Conservation (phyloP, 2,888 invertebrate species). For the Lampropteryx suffumata region DNA sequence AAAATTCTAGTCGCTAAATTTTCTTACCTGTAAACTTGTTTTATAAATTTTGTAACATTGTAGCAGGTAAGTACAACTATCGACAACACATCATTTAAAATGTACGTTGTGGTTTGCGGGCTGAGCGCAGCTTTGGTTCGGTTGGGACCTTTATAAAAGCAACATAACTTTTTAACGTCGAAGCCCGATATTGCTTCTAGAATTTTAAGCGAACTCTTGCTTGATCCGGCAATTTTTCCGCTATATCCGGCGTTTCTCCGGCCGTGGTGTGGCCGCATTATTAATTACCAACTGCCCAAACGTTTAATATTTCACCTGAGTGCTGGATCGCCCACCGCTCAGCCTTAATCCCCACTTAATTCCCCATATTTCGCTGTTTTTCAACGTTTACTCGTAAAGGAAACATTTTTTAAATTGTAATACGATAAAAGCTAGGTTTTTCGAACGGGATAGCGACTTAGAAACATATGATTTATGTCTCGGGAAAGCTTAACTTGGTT, state of each 20-base stretch:
- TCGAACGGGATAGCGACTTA: slow-evolving; percentile 8
- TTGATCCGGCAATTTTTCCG: slow-evolving; percentile 75
- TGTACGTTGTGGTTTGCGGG: slow-evolving; percentile 44
- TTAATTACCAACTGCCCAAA: slow-evolving; percentile 73
- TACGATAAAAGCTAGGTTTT: slow-evolving; percentile 40
- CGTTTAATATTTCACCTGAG: slow-evolving; percentile 76
- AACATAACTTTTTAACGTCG: slow-evolving; percentile 50
- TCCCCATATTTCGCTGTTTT: slow-evolving; percentile 68
- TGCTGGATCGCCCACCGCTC: slow-evolving; percentile 64
- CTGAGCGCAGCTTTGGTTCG: slow-evolving; percentile 37
- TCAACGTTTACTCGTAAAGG: slow-evolving; percentile 56
- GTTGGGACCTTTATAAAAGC: slow-evolving; percentile 47
- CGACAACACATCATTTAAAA: slow-evolving; percentile 38
- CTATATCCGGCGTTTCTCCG: slow-evolving; percentile 62
- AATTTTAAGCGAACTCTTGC: slow-evolving; percentile 58
- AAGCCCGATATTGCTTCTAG: slow-evolving; percentile 57
- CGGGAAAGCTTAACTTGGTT: too few species aligned
- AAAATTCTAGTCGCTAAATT: too few species aligned
- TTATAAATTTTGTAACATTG: too few species aligned
- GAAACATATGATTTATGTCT: neutral
- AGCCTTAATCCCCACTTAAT: slow-evolving; percentile 71
- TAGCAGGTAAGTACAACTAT: too few species aligned
- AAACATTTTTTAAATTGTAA: slow-evolving; percentile 55
- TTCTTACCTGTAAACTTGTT: too few species aligned
- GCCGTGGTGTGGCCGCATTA: slow-evolving; percentile 65